Evolutionary conservation across 2,888 invertebrate species (phyloP).

Genomic region (Phortica okadai): DNA sequence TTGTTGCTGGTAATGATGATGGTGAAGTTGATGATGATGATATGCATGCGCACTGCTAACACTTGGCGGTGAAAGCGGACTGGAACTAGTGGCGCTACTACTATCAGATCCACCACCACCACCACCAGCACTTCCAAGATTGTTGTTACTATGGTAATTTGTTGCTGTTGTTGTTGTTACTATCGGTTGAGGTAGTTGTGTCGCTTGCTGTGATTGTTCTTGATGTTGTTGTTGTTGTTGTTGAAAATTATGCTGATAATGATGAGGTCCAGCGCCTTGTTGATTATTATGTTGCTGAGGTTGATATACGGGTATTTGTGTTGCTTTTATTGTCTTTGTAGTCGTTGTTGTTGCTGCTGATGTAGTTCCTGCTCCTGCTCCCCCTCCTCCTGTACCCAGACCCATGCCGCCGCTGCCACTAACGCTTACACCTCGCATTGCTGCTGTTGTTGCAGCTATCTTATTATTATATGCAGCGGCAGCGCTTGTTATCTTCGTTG

Average conservation of each 20-base stretch:
- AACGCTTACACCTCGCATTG: neutral
- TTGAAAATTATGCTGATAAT: constrained; percentile 43
- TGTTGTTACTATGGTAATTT: constrained; percentile 48
- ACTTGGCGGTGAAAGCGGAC: constrained; percentile 25
- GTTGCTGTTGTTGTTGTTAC: constrained; percentile 38
- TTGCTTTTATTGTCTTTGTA: constrained; percentile 64
- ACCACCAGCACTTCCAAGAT: constrained; percentile 41
- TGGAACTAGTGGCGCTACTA: constrained; percentile 53
- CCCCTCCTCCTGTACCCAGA: constrained; percentile 42
- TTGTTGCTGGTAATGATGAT: constrained; percentile 35
- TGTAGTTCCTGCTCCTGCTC: constrained; percentile 53
- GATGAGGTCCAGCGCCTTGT: constrained; percentile 30
- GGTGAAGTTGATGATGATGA: constrained; percentile 11
- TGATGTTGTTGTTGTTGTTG: constrained; percentile 47
- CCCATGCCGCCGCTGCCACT: constrained; percentile 31
- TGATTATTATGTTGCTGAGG: constrained; percentile 54
- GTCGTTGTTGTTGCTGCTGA: constrained; percentile 57
- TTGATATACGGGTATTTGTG: constrained; percentile 75
- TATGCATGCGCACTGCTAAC: constrained; percentile 3
- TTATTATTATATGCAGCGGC: neutral
- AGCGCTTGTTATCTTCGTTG: constrained; percentile 1
- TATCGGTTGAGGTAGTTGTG: constrained; percentile 59
- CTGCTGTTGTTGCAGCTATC: neutral
- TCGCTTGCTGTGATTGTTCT: constrained; percentile 45
- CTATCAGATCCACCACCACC: constrained; percentile 52